Evolutionary conservation across 2,888 invertebrate species (phyloP), one percentile per base, ranked within the genome.

Genomic region (Phania funesta): DNA sequence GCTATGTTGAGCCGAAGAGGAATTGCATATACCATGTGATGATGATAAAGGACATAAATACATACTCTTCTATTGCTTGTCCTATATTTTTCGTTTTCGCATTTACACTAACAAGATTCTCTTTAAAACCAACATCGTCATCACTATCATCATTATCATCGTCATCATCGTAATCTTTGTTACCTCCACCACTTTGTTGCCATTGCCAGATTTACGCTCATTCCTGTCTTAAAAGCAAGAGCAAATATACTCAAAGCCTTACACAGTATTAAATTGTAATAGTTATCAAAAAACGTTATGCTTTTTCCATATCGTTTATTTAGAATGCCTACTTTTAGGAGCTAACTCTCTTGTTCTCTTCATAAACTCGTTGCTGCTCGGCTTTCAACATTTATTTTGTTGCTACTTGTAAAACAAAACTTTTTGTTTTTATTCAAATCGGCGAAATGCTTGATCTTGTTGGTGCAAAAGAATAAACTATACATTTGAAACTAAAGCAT

Each of bases 21-120:
- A 78, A 60, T 52, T 71, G 78, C 71, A 73, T 50, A 79, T 26
- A 79, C 65, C 78, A 79, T 79, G 78, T 79, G 78, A 65, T 73
- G 48, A 58, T 50, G 38, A 60, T 44, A 58, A 56, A 4, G 9
- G 9, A 71, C 50, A 50, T 18, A 60, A 13, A 20, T 11, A 58
- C 8, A 44, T 29, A 22, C 32, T 50, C 22, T 78, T 56, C n/a
- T 48, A 20, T 32, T 50, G 54, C 26, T 11, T 35, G 8, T 54
- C 9, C 20, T 54, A n/a, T 7, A 16, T 7, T 54, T 18, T 7
- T 11, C 9, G 11, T 18, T 60, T 32, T 54, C 26, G 8, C 9
- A 35, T 44, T 50, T 29, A 20, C 54, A 77, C 58, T 13, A 76
- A 74, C 41, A 64, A 48, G 13, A 35, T 65, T 82, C 82, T 82